Percentiles rank a stretch among this genome's conserved stretches.
These are phyloP conservation scores for Microplitis demolitor DNA, from an alignment of 1,140 invertebrate species.

Conservation along the genomic window DNA sequence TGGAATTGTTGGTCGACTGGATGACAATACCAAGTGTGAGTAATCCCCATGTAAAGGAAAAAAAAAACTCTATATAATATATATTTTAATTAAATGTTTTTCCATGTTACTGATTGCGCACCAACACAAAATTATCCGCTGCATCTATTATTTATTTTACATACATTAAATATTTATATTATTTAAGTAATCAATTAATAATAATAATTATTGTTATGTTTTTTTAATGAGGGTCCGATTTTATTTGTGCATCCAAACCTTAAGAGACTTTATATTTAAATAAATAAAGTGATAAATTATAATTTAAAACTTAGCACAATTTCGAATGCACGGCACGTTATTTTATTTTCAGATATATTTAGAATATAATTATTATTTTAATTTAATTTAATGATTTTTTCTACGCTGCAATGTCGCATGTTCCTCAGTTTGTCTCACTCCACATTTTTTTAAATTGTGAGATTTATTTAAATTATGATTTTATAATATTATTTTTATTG, in stretches of 20 bases:
- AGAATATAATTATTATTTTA: neutral
- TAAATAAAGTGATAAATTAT: too few relatives aligned
- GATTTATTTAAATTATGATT: neutral
- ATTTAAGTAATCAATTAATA: too few relatives aligned
- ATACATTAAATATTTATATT: too few relatives aligned
- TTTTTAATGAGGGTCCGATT: too few relatives aligned
- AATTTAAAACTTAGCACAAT: too few relatives aligned
- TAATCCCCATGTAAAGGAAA: slow-evolving; percentile 49
- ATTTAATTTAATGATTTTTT: neutral
- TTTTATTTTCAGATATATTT: neutral
- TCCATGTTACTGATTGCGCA: slow-evolving; percentile 26
- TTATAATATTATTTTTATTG: slow-evolving; percentile 31
- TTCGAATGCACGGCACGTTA: too few relatives aligned
- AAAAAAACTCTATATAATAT: slow-evolving; percentile 32
- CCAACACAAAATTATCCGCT: neutral
- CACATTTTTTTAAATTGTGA: neutral
- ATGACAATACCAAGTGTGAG: slow-evolving; percentile 60
- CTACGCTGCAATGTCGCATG: slow-evolving; percentile 20
- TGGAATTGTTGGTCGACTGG: slow-evolving; percentile 61
- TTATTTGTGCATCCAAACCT: too few relatives aligned
- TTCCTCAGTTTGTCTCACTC: neutral
- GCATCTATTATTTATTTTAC: too few relatives aligned
- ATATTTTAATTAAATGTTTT: slow-evolving; percentile 36
- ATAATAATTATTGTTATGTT: too few relatives aligned
- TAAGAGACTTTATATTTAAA: too few relatives aligned